phyloP scores from a whole-genome alignment of 2,888 invertebrate genomes.

The Clostera curtula region DNA sequence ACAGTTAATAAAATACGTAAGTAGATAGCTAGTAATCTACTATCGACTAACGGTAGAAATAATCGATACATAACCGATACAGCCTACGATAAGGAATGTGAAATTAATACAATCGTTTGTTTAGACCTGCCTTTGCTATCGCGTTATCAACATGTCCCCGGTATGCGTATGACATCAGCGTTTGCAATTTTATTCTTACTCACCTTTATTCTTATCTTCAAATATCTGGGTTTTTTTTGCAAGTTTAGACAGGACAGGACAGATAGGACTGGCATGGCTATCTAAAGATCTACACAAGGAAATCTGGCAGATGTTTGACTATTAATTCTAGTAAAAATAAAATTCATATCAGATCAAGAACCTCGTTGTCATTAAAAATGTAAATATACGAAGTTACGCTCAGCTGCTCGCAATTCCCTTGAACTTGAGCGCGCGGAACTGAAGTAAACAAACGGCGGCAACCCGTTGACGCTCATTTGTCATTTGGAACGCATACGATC shows the following conservation, averaged over 20 bases:
- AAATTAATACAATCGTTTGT: constrained; percentile 15
- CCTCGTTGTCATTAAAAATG: constrained; percentile 11
- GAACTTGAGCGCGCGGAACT: constrained; percentile 55
- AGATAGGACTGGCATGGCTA: too few relatives aligned
- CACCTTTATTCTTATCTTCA: too few relatives aligned
- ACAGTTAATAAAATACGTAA: too few relatives aligned
- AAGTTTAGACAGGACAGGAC: too few relatives aligned
- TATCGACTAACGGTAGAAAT: too few relatives aligned
- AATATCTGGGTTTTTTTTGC: too few relatives aligned
- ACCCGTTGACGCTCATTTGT: constrained; percentile 65
- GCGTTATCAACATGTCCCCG: constrained; percentile 11
- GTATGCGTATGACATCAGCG: not conserved
- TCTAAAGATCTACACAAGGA: too few relatives aligned
- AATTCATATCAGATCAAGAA: constrained; percentile 19
- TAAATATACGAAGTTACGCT: constrained; percentile 23
- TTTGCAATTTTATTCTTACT: not conserved
- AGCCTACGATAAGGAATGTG: constrained; percentile 10
- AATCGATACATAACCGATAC: constrained; percentile 5
- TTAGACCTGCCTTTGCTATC: constrained; percentile 11
- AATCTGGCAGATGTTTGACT: too few relatives aligned
- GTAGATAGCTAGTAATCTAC: too few relatives aligned
- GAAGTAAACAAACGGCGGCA: constrained; percentile 57
- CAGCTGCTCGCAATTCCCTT: constrained; percentile 47
- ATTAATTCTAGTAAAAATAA: constrained; percentile 18
- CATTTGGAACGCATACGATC: constrained; percentile 56